phyloP scores from a whole-genome alignment of 2,797 vertebrate genomes.

The Mormyrus proboscirostris region DNA sequence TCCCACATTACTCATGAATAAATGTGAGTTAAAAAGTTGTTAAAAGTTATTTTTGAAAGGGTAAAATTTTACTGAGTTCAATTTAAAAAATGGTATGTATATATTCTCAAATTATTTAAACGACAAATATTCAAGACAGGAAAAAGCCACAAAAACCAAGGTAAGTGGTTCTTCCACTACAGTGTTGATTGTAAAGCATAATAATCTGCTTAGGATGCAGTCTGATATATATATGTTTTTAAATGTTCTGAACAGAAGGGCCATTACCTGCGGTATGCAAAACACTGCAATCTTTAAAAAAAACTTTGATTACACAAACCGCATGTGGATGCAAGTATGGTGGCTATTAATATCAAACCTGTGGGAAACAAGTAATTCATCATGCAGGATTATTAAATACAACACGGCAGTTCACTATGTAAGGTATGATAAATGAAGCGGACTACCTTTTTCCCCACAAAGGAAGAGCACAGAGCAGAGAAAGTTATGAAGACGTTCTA shows the following conservation, averaged over 20 bases:
- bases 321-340: slow-evolving; percentile 2
- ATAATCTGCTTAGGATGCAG: slow-evolving; percentile 14
- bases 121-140: not conserved
- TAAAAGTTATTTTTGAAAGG: not conserved
- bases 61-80: not conserved
- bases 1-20: not conserved
- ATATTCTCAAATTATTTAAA: not conserved
- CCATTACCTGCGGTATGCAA: slow-evolving; percentile 17
- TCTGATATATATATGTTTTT: slow-evolving; percentile 19
- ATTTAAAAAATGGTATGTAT: not conserved
- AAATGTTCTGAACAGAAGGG: not conserved
- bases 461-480: slow-evolving; percentile 27
- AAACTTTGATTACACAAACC: slow-evolving; percentile 21
- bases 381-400: slow-evolving; percentile 40
- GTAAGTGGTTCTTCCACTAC: not conserved
- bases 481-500: slow-evolving; percentile 46
- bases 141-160: slow-evolving; percentile 11
- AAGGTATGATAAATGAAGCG: slow-evolving; percentile 37
- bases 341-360: slow-evolving; percentile 33
- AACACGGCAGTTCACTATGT: slow-evolving; percentile 34
- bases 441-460: slow-evolving; percentile 17
- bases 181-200: not conserved
- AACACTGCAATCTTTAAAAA: not conserved
- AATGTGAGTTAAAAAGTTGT: not conserved
- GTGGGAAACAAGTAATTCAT: slow-evolving; percentile 40